These are phyloP conservation scores for Hozukius guyotensis DNA, from an alignment of 2,797 vertebrate species.

Conservation along the genomic window DNA sequence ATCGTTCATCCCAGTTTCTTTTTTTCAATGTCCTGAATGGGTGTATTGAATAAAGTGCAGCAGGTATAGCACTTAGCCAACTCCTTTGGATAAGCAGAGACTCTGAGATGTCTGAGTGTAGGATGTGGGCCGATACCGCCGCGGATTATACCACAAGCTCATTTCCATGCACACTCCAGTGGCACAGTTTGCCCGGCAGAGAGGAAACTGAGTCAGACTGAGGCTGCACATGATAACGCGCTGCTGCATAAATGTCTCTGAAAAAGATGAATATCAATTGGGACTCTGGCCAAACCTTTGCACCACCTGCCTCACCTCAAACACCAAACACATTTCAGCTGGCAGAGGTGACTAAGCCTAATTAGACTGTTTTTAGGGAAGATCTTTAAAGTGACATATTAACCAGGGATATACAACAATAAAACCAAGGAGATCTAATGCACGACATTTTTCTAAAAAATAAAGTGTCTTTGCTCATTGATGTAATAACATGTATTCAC, in stretches of 20 bases:
- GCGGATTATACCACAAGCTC: slow-evolving; percentile 61
- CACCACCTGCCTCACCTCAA: slow-evolving; percentile 45
- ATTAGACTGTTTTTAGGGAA: slow-evolving; percentile 1
- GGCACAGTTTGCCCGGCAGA: slow-evolving; percentile 39
- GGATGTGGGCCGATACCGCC: slow-evolving; percentile 36
- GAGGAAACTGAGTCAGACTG: slow-evolving; percentile 45
- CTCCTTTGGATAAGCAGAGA: slow-evolving; percentile 45
- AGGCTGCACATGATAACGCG: slow-evolving; percentile 41
- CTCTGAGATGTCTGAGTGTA: slow-evolving; percentile 43
- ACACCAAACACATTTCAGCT: slow-evolving; percentile 32
- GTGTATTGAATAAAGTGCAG: slow-evolving; percentile 39
- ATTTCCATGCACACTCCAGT: slow-evolving; percentile 57
- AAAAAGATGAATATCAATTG: slow-evolving; percentile 56
- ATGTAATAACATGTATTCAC: not conserved
- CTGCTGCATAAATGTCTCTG: slow-evolving; percentile 50
- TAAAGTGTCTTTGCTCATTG: not conserved
- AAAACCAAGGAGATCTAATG: not conserved
- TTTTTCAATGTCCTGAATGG: slow-evolving; percentile 34
- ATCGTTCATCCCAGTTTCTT: slow-evolving; percentile 35
- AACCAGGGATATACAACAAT: not conserved
- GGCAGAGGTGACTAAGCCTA: slow-evolving; percentile 2
- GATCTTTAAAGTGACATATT: slow-evolving; percentile 3
- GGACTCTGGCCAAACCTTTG: slow-evolving; percentile 50
- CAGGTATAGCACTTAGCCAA: slow-evolving; percentile 40
- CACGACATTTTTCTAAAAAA: not conserved